Conservation (phyloP, 1,140 invertebrate species). For the Phthorimaea operculella region DNA sequence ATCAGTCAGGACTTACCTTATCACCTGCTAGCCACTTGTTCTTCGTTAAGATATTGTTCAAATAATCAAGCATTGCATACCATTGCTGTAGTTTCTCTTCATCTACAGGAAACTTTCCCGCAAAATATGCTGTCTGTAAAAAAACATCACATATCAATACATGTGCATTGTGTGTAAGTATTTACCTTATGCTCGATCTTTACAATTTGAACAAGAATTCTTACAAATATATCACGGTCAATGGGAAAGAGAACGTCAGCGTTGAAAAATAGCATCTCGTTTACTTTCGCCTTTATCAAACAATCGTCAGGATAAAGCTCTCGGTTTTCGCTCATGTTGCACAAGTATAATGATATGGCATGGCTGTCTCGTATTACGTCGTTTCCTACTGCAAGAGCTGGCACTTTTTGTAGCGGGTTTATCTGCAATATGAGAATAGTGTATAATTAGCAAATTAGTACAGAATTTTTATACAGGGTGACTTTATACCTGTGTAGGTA, state of each 20-base stretch:
- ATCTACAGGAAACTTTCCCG: constrained; percentile 26
- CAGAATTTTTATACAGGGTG: too few relatives aligned
- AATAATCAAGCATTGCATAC: constrained; percentile 30
- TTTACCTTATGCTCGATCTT: too few relatives aligned
- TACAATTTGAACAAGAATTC: too few relatives aligned
- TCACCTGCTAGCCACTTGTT: constrained; percentile 34
- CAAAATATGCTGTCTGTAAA: constrained; percentile 42
- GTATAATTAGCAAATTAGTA: too few relatives aligned
- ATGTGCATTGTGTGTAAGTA: too few relatives aligned
- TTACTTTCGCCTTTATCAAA: constrained; percentile 24
- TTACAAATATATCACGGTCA: constrained; percentile 44
- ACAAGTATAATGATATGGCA: constrained; percentile 44
- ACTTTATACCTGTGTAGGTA: too few relatives aligned
- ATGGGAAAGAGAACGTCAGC: constrained; percentile 40
- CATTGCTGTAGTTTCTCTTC: constrained; percentile 29
- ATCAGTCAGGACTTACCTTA: constrained; percentile 23
- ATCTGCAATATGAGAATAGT: constrained; percentile 29
- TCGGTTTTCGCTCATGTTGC: constrained; percentile 16
- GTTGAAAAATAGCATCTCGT: constrained; percentile 46
- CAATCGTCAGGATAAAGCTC: constrained; percentile 31
- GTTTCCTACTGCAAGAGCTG: constrained; percentile 26
- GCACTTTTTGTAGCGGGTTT: constrained; percentile 50
- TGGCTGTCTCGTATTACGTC: constrained; percentile 42
- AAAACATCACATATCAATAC: constrained; percentile 2
- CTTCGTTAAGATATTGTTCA: constrained; percentile 28